Base-by-base conservation (phyloP, 2,113 vertebrate species). In the Caloenas nicobarica region DNA sequence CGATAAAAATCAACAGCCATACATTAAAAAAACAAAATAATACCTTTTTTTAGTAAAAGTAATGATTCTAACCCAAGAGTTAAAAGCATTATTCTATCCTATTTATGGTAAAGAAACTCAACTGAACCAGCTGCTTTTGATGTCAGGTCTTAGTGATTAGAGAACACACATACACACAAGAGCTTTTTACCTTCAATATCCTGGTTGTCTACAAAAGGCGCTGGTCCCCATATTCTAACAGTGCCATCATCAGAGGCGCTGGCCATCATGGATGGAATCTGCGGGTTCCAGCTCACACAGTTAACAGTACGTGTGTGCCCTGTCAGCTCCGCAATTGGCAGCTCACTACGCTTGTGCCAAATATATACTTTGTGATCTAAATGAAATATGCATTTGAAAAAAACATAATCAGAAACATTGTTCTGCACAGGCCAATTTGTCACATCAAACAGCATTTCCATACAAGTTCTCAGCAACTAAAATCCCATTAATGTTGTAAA, bases 291-390 rank as follows among this genome's bases (percentile, higher is more conserved):
- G 98, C 99, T 99, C 85, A 99, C 99, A 77, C 99, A 99, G 95
- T 99, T 99, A 44, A 99, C 99, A 16, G 99, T 99, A 85, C 99
- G 99, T 0, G 99, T 99, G 98, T 99, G 99, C 84, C 99, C 99
- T 0, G 98, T 99, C 97, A 99, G 98, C 97, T 99, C 99, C 2
- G 99, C 99, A 26, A 99, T 99, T 31, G 99, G 99, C 97, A 99
- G 98, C 96, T 99, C 99, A 3, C 99, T 99, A 66, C 99, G 99
- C 95, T 99, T 98, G 98, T 99, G 99, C 99, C 99, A 99, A 97
- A 99, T 99, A 98, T 99, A 99, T 87, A 99, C 99, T 95, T 99
- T 99, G 97, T 99, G 99, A 98, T 99, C 99, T 99, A 96, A 23
- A 53, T 3, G 28, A 60, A 62, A 95, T 8, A 88, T 3, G 6